Evolutionary conservation across 2,113 vertebrate genomes (phyloP).

Genomic region (Chunga burmeisteri): DNA sequence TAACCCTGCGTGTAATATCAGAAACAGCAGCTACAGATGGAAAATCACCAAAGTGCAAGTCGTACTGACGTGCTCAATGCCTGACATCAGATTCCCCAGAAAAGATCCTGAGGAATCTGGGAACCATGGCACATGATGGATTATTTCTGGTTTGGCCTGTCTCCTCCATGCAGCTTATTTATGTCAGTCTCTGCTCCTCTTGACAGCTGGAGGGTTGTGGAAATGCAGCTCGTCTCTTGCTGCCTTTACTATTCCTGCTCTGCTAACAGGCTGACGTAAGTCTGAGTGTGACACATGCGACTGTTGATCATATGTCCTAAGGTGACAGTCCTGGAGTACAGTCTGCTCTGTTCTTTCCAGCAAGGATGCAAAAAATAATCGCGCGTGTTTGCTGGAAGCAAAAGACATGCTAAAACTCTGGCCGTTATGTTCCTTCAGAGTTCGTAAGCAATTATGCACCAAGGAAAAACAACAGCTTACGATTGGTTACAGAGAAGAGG

Average conservation of each 20-base stretch:
- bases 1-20: not conserved
- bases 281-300: not conserved
- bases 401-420: not conserved
- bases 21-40: slow-evolving; percentile 47
- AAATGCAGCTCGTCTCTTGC: not conserved
- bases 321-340: slow-evolving; percentile 39
- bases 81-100: slow-evolving; percentile 39
- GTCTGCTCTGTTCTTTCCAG: slow-evolving; percentile 48
- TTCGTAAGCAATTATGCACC: not conserved
- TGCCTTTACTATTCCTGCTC: slow-evolving; percentile 22
- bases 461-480: not conserved
- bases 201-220: slow-evolving; percentile 50
- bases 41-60: slow-evolving; percentile 42
- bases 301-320: slow-evolving; percentile 18
- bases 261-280: slow-evolving; percentile 1
- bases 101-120: slow-evolving; percentile 59
- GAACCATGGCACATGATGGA: slow-evolving; percentile 59
- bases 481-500: not conserved
- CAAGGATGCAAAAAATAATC: slow-evolving; percentile 40
- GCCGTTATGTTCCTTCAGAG: not conserved
- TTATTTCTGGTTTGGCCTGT: slow-evolving; percentile 64
- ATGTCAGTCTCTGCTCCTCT: slow-evolving; percentile 11
- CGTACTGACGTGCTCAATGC: not conserved
- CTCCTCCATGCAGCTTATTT: slow-evolving; percentile 15
- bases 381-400: not conserved